These are phyloP conservation scores for Ecdyonurus torrentis DNA, from an alignment of 2,888 invertebrate genomes.

Conservation along the genomic window DNA sequence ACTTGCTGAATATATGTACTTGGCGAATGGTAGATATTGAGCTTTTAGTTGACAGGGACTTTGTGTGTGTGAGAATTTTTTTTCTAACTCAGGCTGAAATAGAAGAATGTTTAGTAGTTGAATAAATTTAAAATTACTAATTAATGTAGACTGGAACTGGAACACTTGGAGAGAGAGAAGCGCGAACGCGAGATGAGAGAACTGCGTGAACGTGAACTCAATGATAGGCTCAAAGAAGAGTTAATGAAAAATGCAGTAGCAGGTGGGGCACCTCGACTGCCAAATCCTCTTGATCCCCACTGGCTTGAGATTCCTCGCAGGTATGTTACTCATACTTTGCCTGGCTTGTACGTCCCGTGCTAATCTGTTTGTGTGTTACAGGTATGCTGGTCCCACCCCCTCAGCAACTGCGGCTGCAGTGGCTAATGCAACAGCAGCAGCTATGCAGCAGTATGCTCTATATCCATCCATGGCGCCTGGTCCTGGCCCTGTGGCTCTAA, in stretches of 20 bases:
- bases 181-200: slow-evolving; percentile 46
- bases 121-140: no score
- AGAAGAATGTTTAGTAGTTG: no score
- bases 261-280: slow-evolving; percentile 36
- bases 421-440: slow-evolving; percentile 15
- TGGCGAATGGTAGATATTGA: no score
- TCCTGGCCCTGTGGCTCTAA: slow-evolving; percentile 48
- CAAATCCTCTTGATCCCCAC: slow-evolving; percentile 27
- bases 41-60: no score
- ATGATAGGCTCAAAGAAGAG: slow-evolving; percentile 77
- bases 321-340: slow-evolving; percentile 29
- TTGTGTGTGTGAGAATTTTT: no score
- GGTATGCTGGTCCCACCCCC: slow-evolving; percentile 21
- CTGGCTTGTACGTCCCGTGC: no score
- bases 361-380: slow-evolving; percentile 6
- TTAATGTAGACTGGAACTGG: slow-evolving; percentile 27
- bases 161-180: slow-evolving; percentile 56
- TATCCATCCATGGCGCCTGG: slow-evolving; percentile 28
- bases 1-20: no score
- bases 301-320: slow-evolving; percentile 83
- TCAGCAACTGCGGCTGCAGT: slow-evolving; percentile 8
- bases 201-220: slow-evolving; percentile 58
- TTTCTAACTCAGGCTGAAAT: no score
- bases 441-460: slow-evolving; percentile 49
- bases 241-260: slow-evolving; percentile 51